Base-by-base conservation (phyloP, 2,113 vertebrate species). In the Cyanoderma ruficeps region DNA sequence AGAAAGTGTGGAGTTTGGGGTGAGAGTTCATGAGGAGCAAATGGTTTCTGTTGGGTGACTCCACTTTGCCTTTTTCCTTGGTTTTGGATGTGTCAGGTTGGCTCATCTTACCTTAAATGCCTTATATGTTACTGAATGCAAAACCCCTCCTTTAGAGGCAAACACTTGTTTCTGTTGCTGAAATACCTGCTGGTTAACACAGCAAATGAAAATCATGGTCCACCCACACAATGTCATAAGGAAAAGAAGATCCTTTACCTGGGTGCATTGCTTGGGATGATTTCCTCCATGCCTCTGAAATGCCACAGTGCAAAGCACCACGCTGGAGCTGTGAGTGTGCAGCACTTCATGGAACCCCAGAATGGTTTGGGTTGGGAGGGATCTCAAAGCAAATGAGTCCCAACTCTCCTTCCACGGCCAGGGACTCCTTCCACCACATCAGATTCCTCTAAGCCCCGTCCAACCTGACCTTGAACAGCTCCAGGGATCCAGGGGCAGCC, bases 361-460 rank as follows among this genome's bases (percentile, higher is more conserved):
- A 28, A 28, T 10, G 27, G 18, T 33, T 49, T 63, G 63, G 18
- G 21, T 16, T 63, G 41, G 21, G 49, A 63, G 13, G 9, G 18
- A 56, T 7, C 22, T 42, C 49, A 70, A 10, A 50, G 35, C 56
- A 49, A 49, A 7, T 0, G 0, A 15, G 41, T 35, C 83, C 41
- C 0, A 0, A 13, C 18, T 4, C 22, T 50, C 10, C 10, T 39
- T 22, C 39, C 35, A 23, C 14, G 21, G 9, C 4, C 30, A 61
- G 41, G 15, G 15, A 16, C 31, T 20, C 8, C 5, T 61, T 55
- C 6, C 14, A 75, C 4, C 5, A 52, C 2, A 3, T 17, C 55
- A 76, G 47, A 3, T 13, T 76, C 21, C 25, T 63, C 7, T 61
- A 76, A 68, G 8, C 11, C 20, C 17, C 0, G 0, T 68, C 39